phyloP scores from a whole-genome alignment of 1,140 invertebrate genomes.

The Drosophila paulistorum region DNA sequence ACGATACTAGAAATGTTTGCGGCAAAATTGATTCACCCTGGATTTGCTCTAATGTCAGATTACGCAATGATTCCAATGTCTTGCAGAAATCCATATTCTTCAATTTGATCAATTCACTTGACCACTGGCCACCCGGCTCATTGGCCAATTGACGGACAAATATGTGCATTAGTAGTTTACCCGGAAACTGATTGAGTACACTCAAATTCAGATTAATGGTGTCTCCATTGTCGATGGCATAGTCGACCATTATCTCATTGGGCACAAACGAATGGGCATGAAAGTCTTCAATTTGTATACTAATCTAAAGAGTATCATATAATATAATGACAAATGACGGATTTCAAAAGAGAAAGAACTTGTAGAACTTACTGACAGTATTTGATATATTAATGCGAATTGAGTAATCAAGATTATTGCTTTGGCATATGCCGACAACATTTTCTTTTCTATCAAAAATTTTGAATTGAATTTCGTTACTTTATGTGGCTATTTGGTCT shows the following conservation, averaged over 20 bases:
- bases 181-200: slow-evolving; percentile 53
- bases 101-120: slow-evolving; percentile 46
- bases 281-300: slow-evolving; percentile 52
- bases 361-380: slow-evolving; percentile 42
- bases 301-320: slow-evolving; percentile 19
- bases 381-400: slow-evolving; percentile 2
- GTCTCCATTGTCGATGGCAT: slow-evolving; percentile 35
- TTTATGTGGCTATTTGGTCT: slow-evolving; percentile 23
- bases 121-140: slow-evolving; percentile 35
- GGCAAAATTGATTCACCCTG: slow-evolving; percentile 47
- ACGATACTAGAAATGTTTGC: slow-evolving; percentile 55
- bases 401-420: slow-evolving; percentile 11
- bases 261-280: slow-evolving; percentile 66
- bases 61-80: slow-evolving; percentile 52
- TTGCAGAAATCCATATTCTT: slow-evolving; percentile 64
- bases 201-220: slow-evolving; percentile 53
- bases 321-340: no score
- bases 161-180: slow-evolving; percentile 61
- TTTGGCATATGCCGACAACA: slow-evolving; percentile 21
- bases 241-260: slow-evolving; percentile 43
- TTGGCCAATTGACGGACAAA: slow-evolving; percentile 53
- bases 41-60: slow-evolving; percentile 40
- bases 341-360: background rate
- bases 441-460: background rate
- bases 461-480: background rate